Percentiles rank a stretch among this genome's conserved stretches.
Conservation (phyloP, 1,140 invertebrate species). For the Drosophila tropicalis region DNA sequence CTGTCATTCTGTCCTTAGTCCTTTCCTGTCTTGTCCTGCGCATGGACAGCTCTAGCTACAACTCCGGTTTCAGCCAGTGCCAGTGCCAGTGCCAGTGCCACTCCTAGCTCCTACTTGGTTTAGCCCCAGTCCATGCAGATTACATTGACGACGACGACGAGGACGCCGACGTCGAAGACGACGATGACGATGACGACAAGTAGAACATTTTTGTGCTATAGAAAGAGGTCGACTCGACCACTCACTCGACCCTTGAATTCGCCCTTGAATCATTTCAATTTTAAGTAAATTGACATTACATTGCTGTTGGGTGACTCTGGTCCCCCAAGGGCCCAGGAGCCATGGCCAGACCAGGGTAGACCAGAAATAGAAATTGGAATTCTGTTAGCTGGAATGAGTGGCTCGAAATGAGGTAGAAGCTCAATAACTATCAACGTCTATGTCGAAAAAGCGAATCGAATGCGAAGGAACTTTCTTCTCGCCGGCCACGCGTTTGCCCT, state of each 20-base stretch:
- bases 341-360: slow-evolving; percentile 2
- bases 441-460: slow-evolving; percentile 45
- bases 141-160: background rate
- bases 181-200: background rate
- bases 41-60: slow-evolving; percentile 3
- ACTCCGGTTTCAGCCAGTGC: background rate
- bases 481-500: background rate
- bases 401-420: slow-evolving; percentile 26
- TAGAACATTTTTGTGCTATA: background rate
- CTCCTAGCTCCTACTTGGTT: background rate
- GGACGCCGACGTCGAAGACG: background rate
- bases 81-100: background rate
- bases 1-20: slow-evolving; percentile 30
- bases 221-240: slow-evolving; percentile 6
- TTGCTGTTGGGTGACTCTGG: slow-evolving; percentile 35
- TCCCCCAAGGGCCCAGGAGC: slow-evolving; percentile 8
- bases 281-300: slow-evolving; percentile 64
- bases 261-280: slow-evolving; percentile 65
- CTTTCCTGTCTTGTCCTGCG: slow-evolving; percentile 2
- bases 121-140: slow-evolving; percentile 19
- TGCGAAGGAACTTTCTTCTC: slow-evolving; percentile 17
- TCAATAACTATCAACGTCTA: slow-evolving; percentile 63
- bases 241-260: slow-evolving; percentile 19
- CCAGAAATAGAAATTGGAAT: slow-evolving; percentile 48
- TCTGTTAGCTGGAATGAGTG: slow-evolving; percentile 8